Conservation (phyloP, 1,140 invertebrate genomes). For the Leptestheria dahalacensis region DNA sequence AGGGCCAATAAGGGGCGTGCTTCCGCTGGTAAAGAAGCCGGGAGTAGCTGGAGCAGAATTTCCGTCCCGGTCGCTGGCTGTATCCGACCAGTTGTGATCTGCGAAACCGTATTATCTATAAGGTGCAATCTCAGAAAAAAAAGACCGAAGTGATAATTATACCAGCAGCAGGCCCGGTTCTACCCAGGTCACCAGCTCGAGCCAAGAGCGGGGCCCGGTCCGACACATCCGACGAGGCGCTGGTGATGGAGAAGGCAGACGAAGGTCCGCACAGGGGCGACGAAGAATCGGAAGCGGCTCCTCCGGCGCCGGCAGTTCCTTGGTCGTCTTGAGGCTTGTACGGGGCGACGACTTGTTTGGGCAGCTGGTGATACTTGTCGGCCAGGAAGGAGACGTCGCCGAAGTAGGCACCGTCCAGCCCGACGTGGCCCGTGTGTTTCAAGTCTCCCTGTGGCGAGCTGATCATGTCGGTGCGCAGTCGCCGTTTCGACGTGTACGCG, state of each 20-base stretch:
- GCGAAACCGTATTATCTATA: too few species aligned
- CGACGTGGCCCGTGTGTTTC: constrained; percentile 92
- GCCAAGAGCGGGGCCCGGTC: constrained; percentile 28
- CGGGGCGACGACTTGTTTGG: constrained; percentile 69
- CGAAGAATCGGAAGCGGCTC: neutral
- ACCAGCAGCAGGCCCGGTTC: constrained; percentile 23
- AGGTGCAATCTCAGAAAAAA: too few species aligned
- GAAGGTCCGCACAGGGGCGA: constrained; percentile 9
- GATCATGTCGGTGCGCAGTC: constrained; percentile 79
- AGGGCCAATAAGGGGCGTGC: neutral
- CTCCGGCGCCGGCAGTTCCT: neutral
- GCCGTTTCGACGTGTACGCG: constrained; percentile 40
- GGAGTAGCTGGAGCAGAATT: constrained; percentile 14
- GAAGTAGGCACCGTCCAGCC: constrained; percentile 89
- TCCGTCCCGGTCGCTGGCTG: constrained; percentile 19
- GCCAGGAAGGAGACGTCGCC: constrained; percentile 80
- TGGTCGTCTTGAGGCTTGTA: constrained; percentile 46
- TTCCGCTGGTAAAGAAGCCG: constrained; percentile 24
- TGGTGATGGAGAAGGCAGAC: constrained; percentile 21
- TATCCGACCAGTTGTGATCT: constrained; percentile 23
- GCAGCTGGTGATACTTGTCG: constrained; percentile 56
- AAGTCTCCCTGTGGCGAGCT: constrained; percentile 90
- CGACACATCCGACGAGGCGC: constrained; percentile 25
- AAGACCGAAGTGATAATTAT: neutral
- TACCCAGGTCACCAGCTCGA: constrained; percentile 20